phyloP scores from a whole-genome alignment of 2,113 vertebrate genomes.

The Hippocampus mohnikei region DNA sequence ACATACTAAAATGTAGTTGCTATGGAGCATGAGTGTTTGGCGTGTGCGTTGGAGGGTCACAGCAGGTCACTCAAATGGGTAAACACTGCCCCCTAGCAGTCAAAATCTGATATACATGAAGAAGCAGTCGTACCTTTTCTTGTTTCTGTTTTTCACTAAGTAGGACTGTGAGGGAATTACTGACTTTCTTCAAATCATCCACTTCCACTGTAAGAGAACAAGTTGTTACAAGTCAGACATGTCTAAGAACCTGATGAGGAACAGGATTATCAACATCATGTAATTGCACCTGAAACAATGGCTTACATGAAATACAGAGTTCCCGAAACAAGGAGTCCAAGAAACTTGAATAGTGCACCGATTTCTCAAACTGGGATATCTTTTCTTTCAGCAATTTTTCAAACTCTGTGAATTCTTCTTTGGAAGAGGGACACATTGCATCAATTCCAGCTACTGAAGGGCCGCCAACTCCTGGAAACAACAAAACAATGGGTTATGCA shows the following conservation, averaged over 20 bases:
- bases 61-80: neutral
- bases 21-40: no score
- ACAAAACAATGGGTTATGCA: neutral
- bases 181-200: conserved; percentile 97
- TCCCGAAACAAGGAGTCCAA: conserved; percentile 93
- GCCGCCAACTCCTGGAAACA: conserved; percentile 70
- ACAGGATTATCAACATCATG: neutral
- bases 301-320: conserved; percentile 94
- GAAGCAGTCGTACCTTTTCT: conserved; percentile 83
- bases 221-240: neutral
- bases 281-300: neutral
- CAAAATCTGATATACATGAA: neutral
- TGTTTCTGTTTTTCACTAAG: conserved; percentile 98
- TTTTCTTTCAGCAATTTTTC: conserved; percentile 94
- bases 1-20: neutral
- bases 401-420: conserved; percentile 97
- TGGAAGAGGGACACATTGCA: conserved; percentile 90
- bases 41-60: neutral
- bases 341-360: conserved; percentile 87
- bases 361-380: conserved; percentile 90
- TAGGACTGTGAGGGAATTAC: conserved; percentile 88
- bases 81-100: conserved; percentile 42
- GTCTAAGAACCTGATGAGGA: neutral
- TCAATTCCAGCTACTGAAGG: conserved; percentile 84
- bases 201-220: conserved; percentile 82